Conservation (phyloP, 2,888 invertebrate genomes). For the Mythimna albipuncta region DNA sequence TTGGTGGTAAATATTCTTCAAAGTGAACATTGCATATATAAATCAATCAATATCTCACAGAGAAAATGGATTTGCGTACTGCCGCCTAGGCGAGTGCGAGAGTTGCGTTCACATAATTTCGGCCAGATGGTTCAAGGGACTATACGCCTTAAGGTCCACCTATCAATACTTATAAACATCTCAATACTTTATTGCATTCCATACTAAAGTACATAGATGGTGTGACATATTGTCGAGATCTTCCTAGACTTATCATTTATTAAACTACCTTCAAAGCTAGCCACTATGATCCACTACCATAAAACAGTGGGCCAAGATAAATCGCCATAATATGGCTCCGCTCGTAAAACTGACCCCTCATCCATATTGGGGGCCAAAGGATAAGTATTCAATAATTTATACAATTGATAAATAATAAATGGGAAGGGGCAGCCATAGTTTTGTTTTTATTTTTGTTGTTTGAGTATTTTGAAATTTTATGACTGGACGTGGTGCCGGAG, state of each 20-base stretch:
- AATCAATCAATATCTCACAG: no score
- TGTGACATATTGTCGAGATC: no score
- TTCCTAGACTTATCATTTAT: constrained; percentile 38
- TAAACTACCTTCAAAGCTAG: constrained; percentile 35
- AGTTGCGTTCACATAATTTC: no score
- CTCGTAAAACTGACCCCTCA: constrained; percentile 83
- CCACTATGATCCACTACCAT: constrained; percentile 47
- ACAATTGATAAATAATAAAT: constrained; percentile 90
- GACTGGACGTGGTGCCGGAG: not conserved
- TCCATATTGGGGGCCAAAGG: constrained; percentile 72
- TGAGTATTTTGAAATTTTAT: constrained; percentile 53
- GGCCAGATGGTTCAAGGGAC: no score
- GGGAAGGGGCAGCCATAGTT: constrained; percentile 70
- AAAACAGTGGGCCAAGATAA: constrained; percentile 63
- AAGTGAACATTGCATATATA: no score
- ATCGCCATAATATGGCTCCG: constrained; percentile 69
- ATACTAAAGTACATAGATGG: no score
- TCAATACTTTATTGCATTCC: no score
- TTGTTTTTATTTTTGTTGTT: constrained; percentile 74
- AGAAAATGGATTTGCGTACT: no score
- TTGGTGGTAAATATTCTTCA: no score
- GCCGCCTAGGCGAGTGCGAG: no score
- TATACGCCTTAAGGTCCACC: no score
- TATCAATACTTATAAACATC: no score
- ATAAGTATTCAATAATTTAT: constrained; percentile 87